Base-by-base conservation (phyloP, 2,113 vertebrate genomes). In the Sturnira hondurensis region DNA sequence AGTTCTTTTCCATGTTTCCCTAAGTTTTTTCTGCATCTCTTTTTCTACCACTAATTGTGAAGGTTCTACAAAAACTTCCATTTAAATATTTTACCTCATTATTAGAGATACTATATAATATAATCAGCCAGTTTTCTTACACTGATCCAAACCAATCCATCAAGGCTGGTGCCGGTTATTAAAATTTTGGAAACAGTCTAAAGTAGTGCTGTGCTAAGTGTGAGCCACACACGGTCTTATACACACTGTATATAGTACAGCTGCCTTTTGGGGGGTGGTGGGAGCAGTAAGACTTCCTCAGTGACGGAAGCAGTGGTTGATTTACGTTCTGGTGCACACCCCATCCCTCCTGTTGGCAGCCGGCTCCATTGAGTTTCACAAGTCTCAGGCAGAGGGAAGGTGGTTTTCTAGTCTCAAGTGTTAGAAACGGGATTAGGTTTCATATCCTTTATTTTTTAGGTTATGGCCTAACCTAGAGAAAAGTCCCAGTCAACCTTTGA, bases 371-470 rank as follows among this genome's bases (percentile, higher is more conserved):
- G 76, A 43, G 38, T 89, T 68, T 94, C 17, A 85, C 7, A 88
- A 16, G 3, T 56, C 3, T 38, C 13, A 71, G 22, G 36, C n/a
- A 70, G 0, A 45, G 12, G 10, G 5, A 89, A 95, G 41, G 28
- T 85, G 9, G 50, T 89, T 89, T 94, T 82, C 58, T 28, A 41
- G 43, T 76, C 12, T 94, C 65, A 80, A 56, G 41, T 52, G 50
- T 58, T 83, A 73, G 41, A 83, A 86, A 61, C n/a, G 67, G 54
- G 45, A 74, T 93, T 63, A 84, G 17, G 80, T 87, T 94, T 74
- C 10, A 83, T 26, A 36, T 82, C 15, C 19, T 82, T 89, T 68
- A 22, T 20, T 76, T 85, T 89, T 86, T 84, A 80, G 38, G 41
- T 58, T 74, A 2, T 81, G 45, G 7, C 43, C 16, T 95, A 84